Conservation (phyloP, 2,113 vertebrate species). For the Canis aureus region DNA sequence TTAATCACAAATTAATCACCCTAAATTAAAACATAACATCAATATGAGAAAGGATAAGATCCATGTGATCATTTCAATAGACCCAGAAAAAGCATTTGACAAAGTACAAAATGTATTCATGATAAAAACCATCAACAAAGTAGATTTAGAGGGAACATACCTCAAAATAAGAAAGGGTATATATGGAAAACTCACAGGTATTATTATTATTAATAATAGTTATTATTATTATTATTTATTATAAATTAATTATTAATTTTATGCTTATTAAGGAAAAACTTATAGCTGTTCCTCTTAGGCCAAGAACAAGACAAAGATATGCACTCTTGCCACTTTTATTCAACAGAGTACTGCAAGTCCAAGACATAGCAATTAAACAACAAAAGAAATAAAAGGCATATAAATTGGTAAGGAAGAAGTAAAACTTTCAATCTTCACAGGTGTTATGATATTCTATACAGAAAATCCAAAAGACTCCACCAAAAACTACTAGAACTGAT, state of each 20-base stretch:
- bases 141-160: not conserved
- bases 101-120: not conserved
- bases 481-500: not conserved
- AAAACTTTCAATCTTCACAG: not conserved
- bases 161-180: not conserved
- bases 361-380: not conserved
- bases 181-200: not conserved
- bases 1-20: not conserved
- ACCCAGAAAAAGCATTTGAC: not conserved
- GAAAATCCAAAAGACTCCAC: not conserved
- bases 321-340: not conserved
- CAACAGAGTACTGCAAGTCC: not conserved
- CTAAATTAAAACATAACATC: not conserved
- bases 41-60: not conserved
- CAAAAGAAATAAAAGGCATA: not conserved
- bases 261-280: not conserved
- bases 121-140: not conserved
- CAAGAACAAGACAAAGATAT: not conserved
- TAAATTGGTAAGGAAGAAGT: not conserved
- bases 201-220: no score
- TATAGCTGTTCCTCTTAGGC: not conserved
- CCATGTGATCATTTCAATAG: not conserved
- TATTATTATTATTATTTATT: no score
- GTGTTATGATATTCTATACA: not conserved
- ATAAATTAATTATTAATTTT: no score